Conservation (phyloP, 1,140 invertebrate genomes). For the Periplaneta americana region DNA sequence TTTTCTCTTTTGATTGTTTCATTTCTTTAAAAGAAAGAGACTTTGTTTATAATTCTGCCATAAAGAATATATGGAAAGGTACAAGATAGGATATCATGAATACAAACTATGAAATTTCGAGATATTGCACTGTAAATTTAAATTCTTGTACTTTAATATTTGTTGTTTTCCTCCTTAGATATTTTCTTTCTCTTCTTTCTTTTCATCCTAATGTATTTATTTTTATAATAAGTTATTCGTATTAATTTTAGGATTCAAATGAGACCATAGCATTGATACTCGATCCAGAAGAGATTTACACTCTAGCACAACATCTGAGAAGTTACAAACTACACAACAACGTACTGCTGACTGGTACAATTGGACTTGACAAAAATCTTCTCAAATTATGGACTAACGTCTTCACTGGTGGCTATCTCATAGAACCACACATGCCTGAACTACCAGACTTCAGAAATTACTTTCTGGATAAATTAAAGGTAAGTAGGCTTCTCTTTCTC, state of each 20-base stretch:
- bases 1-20: no score
- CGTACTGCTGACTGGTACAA: not conserved
- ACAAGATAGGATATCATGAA: no score
- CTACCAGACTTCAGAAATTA: conserved; percentile 14
- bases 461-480: not conserved
- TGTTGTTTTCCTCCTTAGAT: no score
- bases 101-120: no score
- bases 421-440: conserved; percentile 9
- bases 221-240: no score
- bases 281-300: conserved; percentile 9
- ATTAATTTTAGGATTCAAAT: conserved; percentile 1
- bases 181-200: no score
- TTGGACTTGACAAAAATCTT: conserved; percentile 2
- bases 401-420: conserved; percentile 4
- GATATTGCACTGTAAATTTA: no score
- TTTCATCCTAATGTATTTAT: no score
- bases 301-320: conserved; percentile 6
- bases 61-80: no score
- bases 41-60: no score
- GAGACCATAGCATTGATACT: conserved; percentile 11
- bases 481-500: not conserved
- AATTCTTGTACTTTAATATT: no score
- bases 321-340: not conserved
- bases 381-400: conserved; percentile 9
- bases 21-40: no score